Evolutionary conservation across 2,113 vertebrate genomes (phyloP), one percentile per base, ranked within the genome.

Genomic region (Callipepla californica): DNA sequence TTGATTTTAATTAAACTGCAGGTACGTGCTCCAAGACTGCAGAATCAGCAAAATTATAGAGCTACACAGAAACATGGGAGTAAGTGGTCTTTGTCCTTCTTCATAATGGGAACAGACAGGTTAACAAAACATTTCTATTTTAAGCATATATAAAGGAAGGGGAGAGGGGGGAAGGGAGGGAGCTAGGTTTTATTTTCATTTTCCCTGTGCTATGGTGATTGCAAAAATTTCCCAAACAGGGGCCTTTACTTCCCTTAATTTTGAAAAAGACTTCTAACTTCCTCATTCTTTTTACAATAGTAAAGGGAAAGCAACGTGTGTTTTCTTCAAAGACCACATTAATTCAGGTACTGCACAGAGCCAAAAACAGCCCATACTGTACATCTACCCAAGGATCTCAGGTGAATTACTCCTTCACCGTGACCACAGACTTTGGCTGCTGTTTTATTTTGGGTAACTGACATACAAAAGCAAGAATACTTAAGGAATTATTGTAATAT

Each of bases 211-310:
- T 76, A 76, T 1, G 2, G 20, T 66, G 85, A 78, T 34, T 79
- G 66, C 80, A 76, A 61, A 61, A 84, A 89, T 59, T 85, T 94
- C 55, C 75, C 36, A 22, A 19, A 30, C 61, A 79, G 44, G 36
- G 22, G 76, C 18, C 58, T 82, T 84, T 73, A 79, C 81, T 95
- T 95, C 90, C 50, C 42, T 57, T 62, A 66, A 80, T 82, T 77
- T 50, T 89, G 62, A 50, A 92, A 89, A 11, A 40, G 19, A 69
- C 91, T 85, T 85, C 48, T 61, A 91, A 85, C 72, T 95, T 94
- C 91, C 38, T 77, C 81, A 89, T 95, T 87, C 78, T 61, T 89
- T 59, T 48, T 38, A 36, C 7, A 13, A 77, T 10, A 70, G 70
- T 34, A 47, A 80, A 92, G 32, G 23, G 32, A 89, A 89, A 92